These are phyloP conservation scores for Phalacrocorax brasilianus DNA, from an alignment of 2,113 vertebrate species.

Conservation along the genomic window DNA sequence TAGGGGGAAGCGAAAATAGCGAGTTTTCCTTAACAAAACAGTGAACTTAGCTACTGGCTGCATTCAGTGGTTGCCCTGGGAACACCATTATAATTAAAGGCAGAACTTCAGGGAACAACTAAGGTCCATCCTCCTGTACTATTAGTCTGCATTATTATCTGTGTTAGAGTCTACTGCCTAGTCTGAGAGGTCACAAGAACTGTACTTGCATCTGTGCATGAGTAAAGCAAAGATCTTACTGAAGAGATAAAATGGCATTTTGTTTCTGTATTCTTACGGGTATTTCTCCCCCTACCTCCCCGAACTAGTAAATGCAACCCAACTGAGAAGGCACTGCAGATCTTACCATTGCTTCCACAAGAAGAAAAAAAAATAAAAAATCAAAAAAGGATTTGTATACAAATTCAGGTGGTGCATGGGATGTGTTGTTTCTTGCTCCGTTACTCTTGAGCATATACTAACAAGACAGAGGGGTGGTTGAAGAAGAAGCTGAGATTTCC, in stretches of 20 bases:
- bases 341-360: neutral
- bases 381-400: neutral
- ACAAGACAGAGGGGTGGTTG: neutral
- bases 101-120: neutral
- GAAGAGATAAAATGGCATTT: neutral
- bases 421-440: neutral
- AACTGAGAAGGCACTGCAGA: neutral
- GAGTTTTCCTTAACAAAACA: neutral
- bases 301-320: neutral
- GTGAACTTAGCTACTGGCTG: neutral
- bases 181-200: neutral
- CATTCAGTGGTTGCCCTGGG: slow-evolving; percentile 13
- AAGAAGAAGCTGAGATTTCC: neutral
- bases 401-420: neutral
- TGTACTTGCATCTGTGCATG: neutral
- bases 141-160: neutral
- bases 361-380: too few relatives aligned
- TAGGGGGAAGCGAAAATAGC: neutral
- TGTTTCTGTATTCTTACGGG: neutral
- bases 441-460: neutral
- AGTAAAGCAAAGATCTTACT: neutral
- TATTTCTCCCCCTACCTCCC: neutral
- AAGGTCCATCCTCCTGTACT: neutral
- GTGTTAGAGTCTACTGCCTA: neutral
- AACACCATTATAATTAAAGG: neutral